Percentiles rank a stretch among this genome's conserved stretches.
Evolutionary conservation across 1,140 invertebrate genomes (phyloP).

Genomic region (Leptoteleia sp.): DNA sequence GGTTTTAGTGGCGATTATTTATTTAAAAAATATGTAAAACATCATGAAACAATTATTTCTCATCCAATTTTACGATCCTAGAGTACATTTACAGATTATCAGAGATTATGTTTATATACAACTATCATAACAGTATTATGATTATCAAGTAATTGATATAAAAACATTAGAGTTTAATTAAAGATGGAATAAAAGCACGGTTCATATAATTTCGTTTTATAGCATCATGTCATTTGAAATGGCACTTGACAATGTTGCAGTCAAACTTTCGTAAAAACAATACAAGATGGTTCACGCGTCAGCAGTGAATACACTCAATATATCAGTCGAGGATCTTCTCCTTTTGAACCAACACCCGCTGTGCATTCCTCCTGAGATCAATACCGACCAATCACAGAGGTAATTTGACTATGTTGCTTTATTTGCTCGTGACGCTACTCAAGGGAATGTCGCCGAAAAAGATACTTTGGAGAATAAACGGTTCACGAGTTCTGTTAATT

Average conservation of each 20-base stretch:
- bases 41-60: too few relatives aligned
- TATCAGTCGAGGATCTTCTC: slow-evolving; percentile 37
- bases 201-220: too few relatives aligned
- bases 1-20: too few relatives aligned
- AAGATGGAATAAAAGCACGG: too few relatives aligned
- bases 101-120: too few relatives aligned
- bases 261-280: slow-evolving; percentile 41
- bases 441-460: slow-evolving; percentile 76
- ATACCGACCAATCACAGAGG: slow-evolving; percentile 57
- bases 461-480: slow-evolving; percentile 75
- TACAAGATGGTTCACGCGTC: slow-evolving; percentile 27
- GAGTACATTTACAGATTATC: too few relatives aligned
- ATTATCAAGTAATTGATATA: too few relatives aligned
- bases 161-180: too few relatives aligned
- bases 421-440: slow-evolving; percentile 50
- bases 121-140: too few relatives aligned
- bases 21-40: too few relatives aligned
- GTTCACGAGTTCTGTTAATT: slow-evolving; percentile 69
- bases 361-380: slow-evolving; percentile 60
- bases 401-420: slow-evolving; percentile 60
- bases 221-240: too few relatives aligned
- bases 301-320: slow-evolving; percentile 20
- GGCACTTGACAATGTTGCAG: slow-evolving; percentile 43
- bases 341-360: slow-evolving; percentile 43
- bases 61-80: too few relatives aligned